A percentile compares a stretch with the other conserved stretches of the same genome.
These are phyloP conservation scores for Amblyopsis rosae DNA, from an alignment of 2,113 vertebrate species.

Conservation along the genomic window DNA sequence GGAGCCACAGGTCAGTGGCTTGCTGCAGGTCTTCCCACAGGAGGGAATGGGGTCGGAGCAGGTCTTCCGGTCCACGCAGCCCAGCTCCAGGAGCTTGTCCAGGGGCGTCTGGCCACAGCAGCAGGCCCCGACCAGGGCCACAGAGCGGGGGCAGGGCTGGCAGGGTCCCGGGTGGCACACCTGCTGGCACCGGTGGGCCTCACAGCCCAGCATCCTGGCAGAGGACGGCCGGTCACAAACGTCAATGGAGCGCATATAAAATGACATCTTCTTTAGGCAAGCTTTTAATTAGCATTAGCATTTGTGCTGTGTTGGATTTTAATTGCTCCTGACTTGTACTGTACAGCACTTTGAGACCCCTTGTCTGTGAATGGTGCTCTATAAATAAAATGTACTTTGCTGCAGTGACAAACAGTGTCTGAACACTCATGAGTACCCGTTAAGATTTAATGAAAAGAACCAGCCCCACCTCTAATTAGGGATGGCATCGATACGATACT, in stretches of 20 bases:
- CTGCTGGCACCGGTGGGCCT: slow-evolving; percentile 86
- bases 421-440: too few relatives aligned
- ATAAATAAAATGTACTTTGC: too few relatives aligned
- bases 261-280: not conserved
- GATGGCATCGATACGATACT: too few relatives aligned
- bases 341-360: too few relatives aligned
- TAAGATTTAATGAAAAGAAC: too few relatives aligned
- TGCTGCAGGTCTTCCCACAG: slow-evolving; percentile 92
- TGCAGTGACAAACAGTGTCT: too few relatives aligned
- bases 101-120: slow-evolving; percentile 91
- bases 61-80: slow-evolving; percentile 81
- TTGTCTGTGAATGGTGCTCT: too few relatives aligned
- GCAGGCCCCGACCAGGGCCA: slow-evolving; percentile 84
- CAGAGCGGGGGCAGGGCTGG: slow-evolving; percentile 85
- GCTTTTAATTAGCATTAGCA: too few relatives aligned
- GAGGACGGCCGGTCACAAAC: not conserved
- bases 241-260: too few relatives aligned
- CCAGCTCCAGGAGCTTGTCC: slow-evolving; percentile 88
- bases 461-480: too few relatives aligned
- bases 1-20: slow-evolving; percentile 89
- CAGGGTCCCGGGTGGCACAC: slow-evolving; percentile 87
- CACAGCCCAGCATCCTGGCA: slow-evolving; percentile 85
- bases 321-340: too few relatives aligned
- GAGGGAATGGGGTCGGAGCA: slow-evolving; percentile 93
- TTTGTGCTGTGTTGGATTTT: too few relatives aligned